phyloP scores from a whole-genome alignment of 2,797 vertebrate genomes.

The Anabacerthia variegaticeps region DNA sequence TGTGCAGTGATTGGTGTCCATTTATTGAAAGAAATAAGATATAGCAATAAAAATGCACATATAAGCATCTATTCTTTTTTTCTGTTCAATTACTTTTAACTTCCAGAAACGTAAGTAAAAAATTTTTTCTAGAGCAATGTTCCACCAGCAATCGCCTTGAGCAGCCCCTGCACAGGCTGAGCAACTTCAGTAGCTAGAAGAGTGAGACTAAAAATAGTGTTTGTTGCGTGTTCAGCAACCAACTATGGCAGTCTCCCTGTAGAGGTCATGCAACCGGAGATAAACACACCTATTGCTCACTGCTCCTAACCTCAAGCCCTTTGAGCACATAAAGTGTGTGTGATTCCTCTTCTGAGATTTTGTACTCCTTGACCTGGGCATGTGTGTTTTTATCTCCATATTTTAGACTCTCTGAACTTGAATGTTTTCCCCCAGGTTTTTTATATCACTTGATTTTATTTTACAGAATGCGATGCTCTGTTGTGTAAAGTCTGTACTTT shows the following conservation, averaged over 20 bases:
- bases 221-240: neutral
- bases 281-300: neutral
- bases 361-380: neutral
- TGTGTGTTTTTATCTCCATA: neutral
- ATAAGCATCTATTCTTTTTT: neutral
- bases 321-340: neutral
- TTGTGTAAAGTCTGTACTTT: neutral
- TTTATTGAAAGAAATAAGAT: neutral
- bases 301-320: neutral
- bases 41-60: neutral
- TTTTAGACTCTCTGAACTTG: neutral
- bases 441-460: neutral
- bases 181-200: neutral
- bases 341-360: neutral
- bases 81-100: neutral
- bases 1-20: neutral
- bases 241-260: neutral
- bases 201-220: rapidly evolving
- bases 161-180: neutral
- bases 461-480: neutral
- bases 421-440: neutral
- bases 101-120: neutral
- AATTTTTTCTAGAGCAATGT: neutral
- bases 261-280: neutral
- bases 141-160: neutral